Percentiles rank a stretch among this genome's conserved stretches.
Conservation (phyloP, 2,113 vertebrate genomes). For the Axis porcinus region DNA sequence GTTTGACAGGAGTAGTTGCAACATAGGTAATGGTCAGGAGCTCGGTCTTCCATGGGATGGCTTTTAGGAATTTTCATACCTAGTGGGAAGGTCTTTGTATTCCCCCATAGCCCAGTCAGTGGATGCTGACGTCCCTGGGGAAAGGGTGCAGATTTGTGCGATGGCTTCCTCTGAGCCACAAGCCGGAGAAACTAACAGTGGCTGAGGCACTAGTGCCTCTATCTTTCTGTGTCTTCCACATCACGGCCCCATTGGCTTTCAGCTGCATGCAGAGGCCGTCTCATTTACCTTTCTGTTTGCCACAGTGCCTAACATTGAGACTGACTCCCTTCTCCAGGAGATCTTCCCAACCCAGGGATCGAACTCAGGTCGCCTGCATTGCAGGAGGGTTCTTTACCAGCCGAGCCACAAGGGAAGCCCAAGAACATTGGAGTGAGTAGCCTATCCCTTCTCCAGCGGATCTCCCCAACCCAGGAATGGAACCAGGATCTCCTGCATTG, state of each 20-base stretch:
- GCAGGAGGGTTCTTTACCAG: background rate
- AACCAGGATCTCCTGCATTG: background rate
- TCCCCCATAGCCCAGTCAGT: background rate
- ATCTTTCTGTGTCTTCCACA: background rate
- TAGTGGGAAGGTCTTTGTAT: background rate
- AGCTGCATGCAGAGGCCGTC: background rate
- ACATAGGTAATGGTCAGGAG: background rate
- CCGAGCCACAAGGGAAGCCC: background rate
- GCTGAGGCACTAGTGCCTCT: too few species aligned
- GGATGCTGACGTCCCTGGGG: background rate
- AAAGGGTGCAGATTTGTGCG: background rate
- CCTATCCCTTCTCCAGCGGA: background rate
- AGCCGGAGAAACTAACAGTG: background rate
- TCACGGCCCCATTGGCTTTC: background rate
- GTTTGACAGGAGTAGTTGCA: background rate
- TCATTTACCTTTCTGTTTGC: background rate
- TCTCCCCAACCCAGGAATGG: background rate
- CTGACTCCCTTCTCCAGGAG: background rate
- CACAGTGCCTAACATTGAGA: background rate
- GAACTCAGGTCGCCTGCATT: background rate
- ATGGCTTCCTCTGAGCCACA: accelerated
- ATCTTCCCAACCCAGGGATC: background rate
- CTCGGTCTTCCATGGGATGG: accelerated
- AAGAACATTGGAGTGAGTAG: background rate
- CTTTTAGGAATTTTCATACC: background rate